Conservation (phyloP, 2,888 invertebrate genomes). For the Brenthis hecate region DNA sequence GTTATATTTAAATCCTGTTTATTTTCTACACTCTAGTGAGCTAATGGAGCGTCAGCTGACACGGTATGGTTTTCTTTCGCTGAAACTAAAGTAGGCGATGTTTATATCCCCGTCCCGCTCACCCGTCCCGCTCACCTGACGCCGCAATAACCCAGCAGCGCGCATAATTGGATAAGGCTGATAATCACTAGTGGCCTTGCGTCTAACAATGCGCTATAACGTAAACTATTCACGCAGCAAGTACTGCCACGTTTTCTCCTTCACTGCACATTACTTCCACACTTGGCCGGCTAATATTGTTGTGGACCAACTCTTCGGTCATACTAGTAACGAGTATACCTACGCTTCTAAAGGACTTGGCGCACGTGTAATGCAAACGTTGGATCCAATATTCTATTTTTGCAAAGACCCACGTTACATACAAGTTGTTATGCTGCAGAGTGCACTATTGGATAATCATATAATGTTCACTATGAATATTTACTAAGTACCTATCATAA, state of each 20-base stretch:
- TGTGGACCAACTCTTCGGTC: constrained; percentile 14
- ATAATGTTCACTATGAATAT: constrained; percentile 5
- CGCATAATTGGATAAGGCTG: constrained; percentile 73
- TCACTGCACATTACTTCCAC: constrained; percentile 31
- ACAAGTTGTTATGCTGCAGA: constrained; percentile 19
- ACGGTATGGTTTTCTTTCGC: constrained; percentile 13
- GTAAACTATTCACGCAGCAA: constrained; percentile 42
- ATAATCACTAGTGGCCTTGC: constrained; percentile 72
- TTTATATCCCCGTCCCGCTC: constrained; percentile 27
- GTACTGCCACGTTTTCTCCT: constrained; percentile 31
- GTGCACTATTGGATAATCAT: constrained; percentile 20
- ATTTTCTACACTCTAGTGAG: constrained; percentile 7
- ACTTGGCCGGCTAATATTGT: constrained; percentile 19
- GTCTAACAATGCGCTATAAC: constrained; percentile 48
- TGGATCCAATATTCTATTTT: constrained; percentile 33
- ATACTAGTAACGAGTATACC: not conserved
- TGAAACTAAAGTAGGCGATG: constrained; percentile 22
- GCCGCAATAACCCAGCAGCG: constrained; percentile 62
- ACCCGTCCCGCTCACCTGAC: constrained; percentile 39
- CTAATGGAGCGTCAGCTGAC: constrained; percentile 16
- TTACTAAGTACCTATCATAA: not conserved
- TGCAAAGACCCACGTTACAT: constrained; percentile 16
- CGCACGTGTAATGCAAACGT: constrained; percentile 22
- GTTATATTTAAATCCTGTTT: constrained; percentile 19
- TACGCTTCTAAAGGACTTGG: constrained; percentile 13